These are phyloP conservation scores for Verasper variegatus DNA, from an alignment of 2,113 vertebrate genomes.

Conservation along the genomic window DNA sequence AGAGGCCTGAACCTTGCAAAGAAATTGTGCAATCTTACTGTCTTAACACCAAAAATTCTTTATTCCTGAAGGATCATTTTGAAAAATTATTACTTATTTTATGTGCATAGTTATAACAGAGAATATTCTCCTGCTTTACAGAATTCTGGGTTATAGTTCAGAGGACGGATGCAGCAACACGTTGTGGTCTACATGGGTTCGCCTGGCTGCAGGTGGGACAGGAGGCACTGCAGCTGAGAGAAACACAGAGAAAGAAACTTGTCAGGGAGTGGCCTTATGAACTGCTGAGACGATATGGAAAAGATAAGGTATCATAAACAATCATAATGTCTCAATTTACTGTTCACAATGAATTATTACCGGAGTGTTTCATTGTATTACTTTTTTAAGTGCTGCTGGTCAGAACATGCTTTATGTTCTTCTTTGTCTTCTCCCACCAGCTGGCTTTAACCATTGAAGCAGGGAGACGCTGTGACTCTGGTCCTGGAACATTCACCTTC, in stretches of 20 bases:
- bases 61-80: no score
- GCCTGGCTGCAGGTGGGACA: conserved; percentile 87
- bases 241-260: conserved; percentile 69
- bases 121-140: conserved; percentile 40
- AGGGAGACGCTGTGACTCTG: conserved; percentile 91
- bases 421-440: conserved; percentile 71
- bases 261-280: conserved; percentile 90
- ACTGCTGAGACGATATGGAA: conserved; percentile 91
- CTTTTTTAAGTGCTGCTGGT: not conserved
- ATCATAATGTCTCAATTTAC: not conserved
- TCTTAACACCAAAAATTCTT: no score
- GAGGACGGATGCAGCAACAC: conserved; percentile 86
- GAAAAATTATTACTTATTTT: not conserved
- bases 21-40: no score
- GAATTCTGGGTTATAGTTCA: conserved; percentile 88
- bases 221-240: conserved; percentile 85
- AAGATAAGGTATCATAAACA: conserved; percentile 86
- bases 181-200: conserved; percentile 86
- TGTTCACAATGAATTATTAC: not conserved
- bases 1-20: no score
- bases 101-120: not conserved
- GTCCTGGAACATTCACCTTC: conserved; percentile 92
- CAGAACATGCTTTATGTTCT: not conserved
- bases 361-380: not conserved
- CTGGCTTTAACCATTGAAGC: conserved; percentile 93